A percentile compares a stretch with the other conserved stretches of the same genome.
Evolutionary conservation across 2,797 vertebrate genomes (phyloP).

Genomic region (Tamandua tetradactyla): DNA sequence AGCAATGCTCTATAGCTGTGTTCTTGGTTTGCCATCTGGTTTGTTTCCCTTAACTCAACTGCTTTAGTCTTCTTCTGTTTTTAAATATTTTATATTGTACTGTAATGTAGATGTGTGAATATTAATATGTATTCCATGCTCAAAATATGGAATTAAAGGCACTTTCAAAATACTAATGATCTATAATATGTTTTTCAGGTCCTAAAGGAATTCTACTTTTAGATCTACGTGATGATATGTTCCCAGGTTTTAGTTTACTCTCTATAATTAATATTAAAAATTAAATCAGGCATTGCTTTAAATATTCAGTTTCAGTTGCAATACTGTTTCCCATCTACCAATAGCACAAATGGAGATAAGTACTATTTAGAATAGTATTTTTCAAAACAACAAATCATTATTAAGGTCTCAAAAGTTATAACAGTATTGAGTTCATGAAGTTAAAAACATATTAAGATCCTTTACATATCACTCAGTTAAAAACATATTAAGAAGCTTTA

Average conservation of each 20-base stretch:
- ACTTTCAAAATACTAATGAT: constrained; percentile 10
- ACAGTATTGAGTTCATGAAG: not conserved
- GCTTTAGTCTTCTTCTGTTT: constrained; percentile 1
- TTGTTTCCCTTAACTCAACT: constrained; percentile 33
- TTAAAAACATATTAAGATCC: not conserved
- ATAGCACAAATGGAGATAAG: not conserved
- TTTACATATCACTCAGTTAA: constrained; percentile 1
- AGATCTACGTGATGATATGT: not conserved
- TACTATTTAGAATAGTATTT: not conserved
- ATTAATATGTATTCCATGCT: constrained; percentile 1
- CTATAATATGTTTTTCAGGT: constrained; percentile 23
- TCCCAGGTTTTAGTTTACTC: not conserved
- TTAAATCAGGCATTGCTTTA: constrained; percentile 13
- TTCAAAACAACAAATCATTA: not conserved
- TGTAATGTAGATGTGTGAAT: not conserved
- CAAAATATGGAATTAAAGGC: constrained; percentile 6
- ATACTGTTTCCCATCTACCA: not conserved
- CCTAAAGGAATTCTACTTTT: not conserved
- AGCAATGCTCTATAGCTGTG: not conserved
- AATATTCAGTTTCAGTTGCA: constrained; percentile 30
- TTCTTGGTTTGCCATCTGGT: not conserved
- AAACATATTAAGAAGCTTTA: not conserved
- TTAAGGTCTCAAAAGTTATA: not conserved
- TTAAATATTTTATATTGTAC: constrained; percentile 21
- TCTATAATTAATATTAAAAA: constrained; percentile 4